phyloP scores from a whole-genome alignment of 2,797 vertebrate species.

The Arnoldichthys spilopterus region DNA sequence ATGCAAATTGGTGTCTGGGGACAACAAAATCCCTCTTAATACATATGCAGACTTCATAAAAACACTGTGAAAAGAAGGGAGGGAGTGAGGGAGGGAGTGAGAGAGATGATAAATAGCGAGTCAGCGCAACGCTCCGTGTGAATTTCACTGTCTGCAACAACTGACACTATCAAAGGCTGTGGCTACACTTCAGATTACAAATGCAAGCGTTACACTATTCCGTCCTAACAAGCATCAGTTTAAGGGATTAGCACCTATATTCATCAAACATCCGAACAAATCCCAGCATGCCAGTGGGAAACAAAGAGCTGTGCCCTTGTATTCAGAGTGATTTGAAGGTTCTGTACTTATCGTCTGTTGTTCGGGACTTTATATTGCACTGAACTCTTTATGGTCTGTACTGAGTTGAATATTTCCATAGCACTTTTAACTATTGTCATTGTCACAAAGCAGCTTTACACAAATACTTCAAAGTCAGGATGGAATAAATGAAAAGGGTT shows the following conservation, averaged over 20 bases:
- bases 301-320: slow-evolving; percentile 19
- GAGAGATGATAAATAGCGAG: slow-evolving; percentile 81
- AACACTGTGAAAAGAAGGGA: slow-evolving; percentile 72
- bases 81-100: slow-evolving; percentile 36
- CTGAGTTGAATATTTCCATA: neutral
- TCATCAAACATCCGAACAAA: slow-evolving; percentile 11
- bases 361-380: too few species aligned
- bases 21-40: slow-evolving; percentile 98
- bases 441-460: neutral
- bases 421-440: neutral
- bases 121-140: slow-evolving; percentile 83
- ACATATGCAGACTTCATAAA: slow-evolving; percentile 95
- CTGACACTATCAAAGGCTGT: slow-evolving; percentile 63
- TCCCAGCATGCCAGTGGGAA: slow-evolving; percentile 1
- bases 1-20: slow-evolving; percentile 99
- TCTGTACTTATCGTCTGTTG: neutral
- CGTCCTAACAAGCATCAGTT: slow-evolving; percentile 15
- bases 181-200: slow-evolving; percentile 29
- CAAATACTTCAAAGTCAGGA: neutral
- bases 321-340: slow-evolving; percentile 10
- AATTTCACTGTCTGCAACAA: slow-evolving; percentile 84
- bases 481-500: neutral
- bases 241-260: slow-evolving; percentile 22
- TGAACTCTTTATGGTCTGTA: neutral
- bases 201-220: slow-evolving; percentile 30